Evolutionary conservation across 2,888 invertebrate genomes (phyloP), one percentile per base, ranked within the genome.

Genomic region (Drosophila yooni): DNA sequence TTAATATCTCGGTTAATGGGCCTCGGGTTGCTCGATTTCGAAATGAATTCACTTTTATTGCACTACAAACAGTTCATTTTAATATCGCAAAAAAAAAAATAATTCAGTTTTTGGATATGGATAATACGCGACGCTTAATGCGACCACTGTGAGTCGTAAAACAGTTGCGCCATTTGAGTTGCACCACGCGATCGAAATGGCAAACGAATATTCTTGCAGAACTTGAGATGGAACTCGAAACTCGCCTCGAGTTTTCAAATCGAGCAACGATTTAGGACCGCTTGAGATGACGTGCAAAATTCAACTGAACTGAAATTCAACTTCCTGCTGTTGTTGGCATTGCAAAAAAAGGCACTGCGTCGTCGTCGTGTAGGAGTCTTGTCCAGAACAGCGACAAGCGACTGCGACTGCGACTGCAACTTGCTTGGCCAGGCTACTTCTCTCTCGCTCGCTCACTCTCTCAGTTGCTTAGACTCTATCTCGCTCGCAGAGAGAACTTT

Each of bases 281-380:
- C 80, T 88, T 88, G 76, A 81, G 91, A 90, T 89, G 91, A 91
- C 90, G 90, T 91, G 84, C 91, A 86, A 89, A 88, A 82, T 88
- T 84, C 78, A 79, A 91, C 90, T 91, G 88, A 91, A 75, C 89
- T 85, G 77, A 88, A 88, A 89, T 70, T 89, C 69, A 81, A 89
- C 88, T 91, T 87, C 91, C 88, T 91, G 88, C 82, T 85, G 82
- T 79, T 69, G 70, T 79, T 69, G 70, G 38, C 66, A 68, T 51
- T 82, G 90, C 90, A 56, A 64, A 54, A 36, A 62, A 67, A 46
- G 60, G 31, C 27, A 36, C 38, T 57, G 64, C 70, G 68, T 72
- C 71, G 61, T 72, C 71, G 61, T 46, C 69, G 69, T 70, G 69
- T 70, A 69, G 69, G 69, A 69, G 69, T 69, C 48, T 68, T 60